A percentile compares a stretch with the other conserved stretches of the same genome.
These are phyloP conservation scores for Rhea americana DNA, from an alignment of 2,113 vertebrate species.

Conservation along the genomic window DNA sequence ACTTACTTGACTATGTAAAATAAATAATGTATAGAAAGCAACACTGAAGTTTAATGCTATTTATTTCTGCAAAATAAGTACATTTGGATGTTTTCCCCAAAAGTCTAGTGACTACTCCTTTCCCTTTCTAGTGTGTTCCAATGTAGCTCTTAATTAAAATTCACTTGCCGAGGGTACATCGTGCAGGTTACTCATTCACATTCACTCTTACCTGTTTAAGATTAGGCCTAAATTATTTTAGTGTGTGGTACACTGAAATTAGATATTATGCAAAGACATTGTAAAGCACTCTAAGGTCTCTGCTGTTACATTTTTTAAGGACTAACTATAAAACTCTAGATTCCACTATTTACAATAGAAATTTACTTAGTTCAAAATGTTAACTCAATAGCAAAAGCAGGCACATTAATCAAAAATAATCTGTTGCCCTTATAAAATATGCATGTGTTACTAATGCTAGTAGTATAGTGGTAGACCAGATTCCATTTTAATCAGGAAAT, in stretches of 20 bases:
- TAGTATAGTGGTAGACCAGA: not conserved
- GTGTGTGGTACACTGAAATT: not conserved
- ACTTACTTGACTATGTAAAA: not conserved
- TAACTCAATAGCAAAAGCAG: not conserved
- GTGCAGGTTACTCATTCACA: not conserved
- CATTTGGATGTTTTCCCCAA: not conserved
- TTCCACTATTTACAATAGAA: not conserved
- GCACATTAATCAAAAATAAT: not conserved
- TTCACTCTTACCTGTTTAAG: constrained; percentile 26
- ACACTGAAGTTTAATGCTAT: not conserved
- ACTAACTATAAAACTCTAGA: not conserved
- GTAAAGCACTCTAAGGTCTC: not conserved
- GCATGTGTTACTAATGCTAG: not conserved
- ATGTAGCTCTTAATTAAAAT: not conserved
- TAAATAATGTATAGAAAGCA: not conserved
- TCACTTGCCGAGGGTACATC: not conserved
- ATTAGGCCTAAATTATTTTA: constrained; percentile 42
- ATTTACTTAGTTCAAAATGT: constrained; percentile 15
- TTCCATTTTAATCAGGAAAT: not conserved
- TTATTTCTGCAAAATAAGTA: constrained; percentile 4
- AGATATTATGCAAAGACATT: not conserved
- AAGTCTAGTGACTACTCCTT: not conserved
- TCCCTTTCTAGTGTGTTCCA: not conserved
- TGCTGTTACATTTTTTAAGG: not conserved
- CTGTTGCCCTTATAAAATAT: not conserved